These are phyloP conservation scores for Xenopus tropicalis DNA, from an alignment of 2,113 vertebrate species.

Conservation along the genomic window DNA sequence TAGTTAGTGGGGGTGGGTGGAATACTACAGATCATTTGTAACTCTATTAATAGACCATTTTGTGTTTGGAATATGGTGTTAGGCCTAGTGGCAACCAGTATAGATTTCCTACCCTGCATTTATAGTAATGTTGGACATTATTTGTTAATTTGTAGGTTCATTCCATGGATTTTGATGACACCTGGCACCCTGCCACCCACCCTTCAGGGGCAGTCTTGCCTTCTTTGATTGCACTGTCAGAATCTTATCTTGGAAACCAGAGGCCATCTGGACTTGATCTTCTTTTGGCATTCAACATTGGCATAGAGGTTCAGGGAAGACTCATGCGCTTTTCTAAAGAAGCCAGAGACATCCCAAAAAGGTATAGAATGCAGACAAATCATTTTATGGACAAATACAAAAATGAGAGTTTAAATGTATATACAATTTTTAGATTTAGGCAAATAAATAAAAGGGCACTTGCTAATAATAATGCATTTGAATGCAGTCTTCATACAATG, in stretches of 20 bases:
- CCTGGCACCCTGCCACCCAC: constrained; percentile 93
- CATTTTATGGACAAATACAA: neutral
- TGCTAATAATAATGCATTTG: too few species aligned
- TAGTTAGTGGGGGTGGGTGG: too few species aligned
- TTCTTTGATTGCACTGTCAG: constrained; percentile 72
- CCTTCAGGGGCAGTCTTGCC: constrained; percentile 87
- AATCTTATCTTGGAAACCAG: constrained; percentile 61
- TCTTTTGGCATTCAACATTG: constrained; percentile 87
- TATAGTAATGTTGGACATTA: too few species aligned
- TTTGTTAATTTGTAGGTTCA: constrained; percentile 68
- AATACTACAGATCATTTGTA: neutral
- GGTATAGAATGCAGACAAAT: constrained; percentile 59
- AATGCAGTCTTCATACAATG: too few species aligned
- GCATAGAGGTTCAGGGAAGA: constrained; percentile 86
- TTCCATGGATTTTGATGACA: constrained; percentile 96
- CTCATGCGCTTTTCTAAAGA: constrained; percentile 84
- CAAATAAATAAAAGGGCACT: too few species aligned
- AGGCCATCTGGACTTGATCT: constrained; percentile 79
- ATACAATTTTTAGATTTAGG: too few species aligned
- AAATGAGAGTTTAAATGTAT: too few species aligned
- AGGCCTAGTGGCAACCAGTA: too few species aligned
- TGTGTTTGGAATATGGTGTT: too few species aligned
- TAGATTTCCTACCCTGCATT: too few species aligned
- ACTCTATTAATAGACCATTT: too few species aligned
- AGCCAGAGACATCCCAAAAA: constrained; percentile 84